Evolutionary conservation across 2,888 invertebrate species (phyloP).

Genomic region (Seladonia tumulorum): DNA sequence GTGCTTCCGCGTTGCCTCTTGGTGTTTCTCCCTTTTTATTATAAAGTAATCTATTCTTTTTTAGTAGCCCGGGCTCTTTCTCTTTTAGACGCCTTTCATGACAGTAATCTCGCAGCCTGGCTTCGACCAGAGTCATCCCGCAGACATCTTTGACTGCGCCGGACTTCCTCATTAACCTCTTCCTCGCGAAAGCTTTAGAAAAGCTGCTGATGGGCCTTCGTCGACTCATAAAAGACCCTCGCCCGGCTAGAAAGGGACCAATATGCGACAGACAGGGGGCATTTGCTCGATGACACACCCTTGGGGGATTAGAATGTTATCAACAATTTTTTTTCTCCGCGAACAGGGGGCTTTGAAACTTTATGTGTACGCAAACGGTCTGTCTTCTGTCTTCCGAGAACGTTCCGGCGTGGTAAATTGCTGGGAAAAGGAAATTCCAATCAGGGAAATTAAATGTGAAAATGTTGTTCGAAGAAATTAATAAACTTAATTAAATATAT

Average conservation of each 20-base stretch:
- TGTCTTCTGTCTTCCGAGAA: neutral
- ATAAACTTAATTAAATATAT: no score
- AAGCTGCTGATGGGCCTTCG: neutral
- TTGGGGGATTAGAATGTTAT: neutral
- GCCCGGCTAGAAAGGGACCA: neutral
- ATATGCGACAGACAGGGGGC: neutral
- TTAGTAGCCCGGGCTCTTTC: neutral
- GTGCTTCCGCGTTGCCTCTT: neutral
- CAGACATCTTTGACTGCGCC: constrained; percentile 4
- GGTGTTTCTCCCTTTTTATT: neutral
- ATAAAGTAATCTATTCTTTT: neutral
- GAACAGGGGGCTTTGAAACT: neutral
- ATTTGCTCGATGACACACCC: neutral
- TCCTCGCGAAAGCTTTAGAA: neutral
- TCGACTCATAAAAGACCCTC: neutral
- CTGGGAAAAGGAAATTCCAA: no score
- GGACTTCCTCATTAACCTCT: constrained; percentile 8
- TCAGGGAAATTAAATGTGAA: no score
- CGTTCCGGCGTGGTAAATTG: neutral
- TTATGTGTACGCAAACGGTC: neutral
- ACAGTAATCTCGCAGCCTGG: neutral
- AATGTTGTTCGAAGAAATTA: no score
- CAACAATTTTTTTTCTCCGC: neutral
- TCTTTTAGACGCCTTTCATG: neutral
- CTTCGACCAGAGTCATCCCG: neutral